phyloP scores from a whole-genome alignment of 2,888 invertebrate species.

The Zaprionus bogoriensis region DNA sequence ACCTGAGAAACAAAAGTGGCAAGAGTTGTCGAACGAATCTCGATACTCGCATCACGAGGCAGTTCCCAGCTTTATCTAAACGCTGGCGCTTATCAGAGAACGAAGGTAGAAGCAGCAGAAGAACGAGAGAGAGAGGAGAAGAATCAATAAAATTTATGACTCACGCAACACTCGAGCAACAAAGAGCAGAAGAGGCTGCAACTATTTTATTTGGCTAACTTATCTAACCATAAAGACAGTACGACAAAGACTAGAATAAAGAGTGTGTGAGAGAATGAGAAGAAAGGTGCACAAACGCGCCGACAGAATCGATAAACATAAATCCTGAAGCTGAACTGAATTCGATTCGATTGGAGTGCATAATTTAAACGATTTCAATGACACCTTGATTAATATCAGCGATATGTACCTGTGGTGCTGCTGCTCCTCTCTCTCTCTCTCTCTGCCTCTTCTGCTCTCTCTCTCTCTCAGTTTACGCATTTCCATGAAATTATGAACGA shows the following conservation, averaged over 20 bases:
- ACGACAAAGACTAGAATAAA: not conserved
- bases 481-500: conserved; percentile 79
- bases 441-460: not conserved
- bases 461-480: conserved; percentile 18
- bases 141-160: conserved; percentile 64
- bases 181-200: conserved; percentile 57
- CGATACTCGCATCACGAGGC: not conserved
- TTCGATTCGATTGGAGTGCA: conserved; percentile 61
- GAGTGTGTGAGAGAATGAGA: not conserved
- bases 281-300: conserved; percentile 53
- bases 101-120: conserved; percentile 12
- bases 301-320: conserved; percentile 33
- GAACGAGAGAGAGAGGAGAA: conserved; percentile 12
- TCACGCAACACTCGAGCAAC: conserved; percentile 54
- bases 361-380: conserved; percentile 82
- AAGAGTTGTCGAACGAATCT: conserved; percentile 28
- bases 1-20: conserved; percentile 31
- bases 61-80: conserved; percentile 63
- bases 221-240: conserved; percentile 41
- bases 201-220: conserved; percentile 51
- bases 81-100: conserved; percentile 69
- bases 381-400: conserved; percentile 82
- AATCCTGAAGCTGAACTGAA: conserved; percentile 35
- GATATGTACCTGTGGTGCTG: conserved; percentile 36
- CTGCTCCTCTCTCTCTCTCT: conserved; percentile 1